Evolutionary conservation across 2,888 invertebrate genomes (phyloP), one percentile per base, ranked within the genome.

Genomic region (Zhuqinia jingwanae): DNA sequence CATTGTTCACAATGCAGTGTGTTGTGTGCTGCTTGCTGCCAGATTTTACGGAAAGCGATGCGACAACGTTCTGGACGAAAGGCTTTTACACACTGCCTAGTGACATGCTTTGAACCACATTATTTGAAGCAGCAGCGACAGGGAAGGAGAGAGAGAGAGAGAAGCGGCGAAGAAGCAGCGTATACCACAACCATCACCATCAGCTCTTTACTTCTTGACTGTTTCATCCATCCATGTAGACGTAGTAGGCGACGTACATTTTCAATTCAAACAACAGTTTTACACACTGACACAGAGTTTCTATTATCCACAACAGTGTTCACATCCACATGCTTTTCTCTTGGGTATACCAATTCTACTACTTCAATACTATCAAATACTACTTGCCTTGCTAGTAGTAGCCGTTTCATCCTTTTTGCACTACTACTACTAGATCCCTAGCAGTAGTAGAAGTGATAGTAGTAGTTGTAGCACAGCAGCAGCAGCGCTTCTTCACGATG

Each of bases 41-140:
- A 13, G 20, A 27, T 27, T 36, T 36, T 36, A 36, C 36, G 5
- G 36, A 36, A 3, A 36, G 36, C 2, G 79, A 65, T 3, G 56
- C 20, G 47, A 70, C 53, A 10, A 50, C 70, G 70, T 53, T 36
- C 78, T 58, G 73, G 78, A 70, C 78, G 36, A 79, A 45, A 30
- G 76, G 58, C 85, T 65, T 60, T 68, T 25, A 30, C 56, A 45
- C 10, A 85, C 85, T 85, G 85, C 78, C 58, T 36, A 58, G 85
- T 70, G 70, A 85, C 85, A 78, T 79, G 85, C 70, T 53, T 50
- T 36, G 63, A 68, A 25, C 77, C 68, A 56, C 84, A 84, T 84
- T 70, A 84, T 77, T 77, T 84, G 15, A 84, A 77, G 77, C 77
- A 68, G 15, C 50, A 80, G 22, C 56, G 30, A n/a, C 53, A 75